phyloP scores from a whole-genome alignment of 2,888 invertebrate genomes.

The Ormyrus rosae region DNA sequence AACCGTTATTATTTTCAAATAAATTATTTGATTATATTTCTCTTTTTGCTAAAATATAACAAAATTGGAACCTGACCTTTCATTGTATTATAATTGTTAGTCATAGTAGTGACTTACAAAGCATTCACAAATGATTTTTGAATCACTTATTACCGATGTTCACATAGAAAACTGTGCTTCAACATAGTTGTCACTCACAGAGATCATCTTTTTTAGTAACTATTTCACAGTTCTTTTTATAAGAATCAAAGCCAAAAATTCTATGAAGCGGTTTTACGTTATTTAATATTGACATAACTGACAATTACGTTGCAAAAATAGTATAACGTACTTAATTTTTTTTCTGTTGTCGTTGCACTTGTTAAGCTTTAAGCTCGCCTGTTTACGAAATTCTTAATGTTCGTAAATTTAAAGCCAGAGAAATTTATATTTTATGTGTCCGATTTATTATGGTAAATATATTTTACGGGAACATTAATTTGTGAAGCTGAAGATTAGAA shows the following conservation, averaged over 20 bases:
- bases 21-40: slow-evolving; percentile 67
- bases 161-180: slow-evolving; percentile 9
- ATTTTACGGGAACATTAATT: slow-evolving; percentile 7
- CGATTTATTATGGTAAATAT: slow-evolving; percentile 32
- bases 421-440: slow-evolving; percentile 15
- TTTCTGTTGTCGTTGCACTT: neutral
- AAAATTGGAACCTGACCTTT: slow-evolving; percentile 59
- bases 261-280: slow-evolving; percentile 21
- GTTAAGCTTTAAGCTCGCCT: neutral
- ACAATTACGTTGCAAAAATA: slow-evolving; percentile 25
- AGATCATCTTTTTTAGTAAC: neutral
- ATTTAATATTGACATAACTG: slow-evolving; percentile 7
- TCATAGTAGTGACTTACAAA: slow-evolving; percentile 47
- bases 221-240: neutral
- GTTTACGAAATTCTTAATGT: slow-evolving; percentile 12
- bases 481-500: slow-evolving; percentile 22
- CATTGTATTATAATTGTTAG: slow-evolving; percentile 52
- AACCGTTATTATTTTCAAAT: slow-evolving; percentile 63
- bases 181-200: neutral
- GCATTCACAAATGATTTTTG: slow-evolving; percentile 2
- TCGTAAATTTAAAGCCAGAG: slow-evolving; percentile 10
- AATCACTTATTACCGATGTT: neutral
- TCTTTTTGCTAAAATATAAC: slow-evolving; percentile 60
- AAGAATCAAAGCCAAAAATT: slow-evolving; percentile 1
- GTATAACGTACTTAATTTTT: neutral